A percentile compares a stretch with the other conserved stretches of the same genome.
phyloP scores from a whole-genome alignment of 2,797 vertebrate species.

The Hypotaenidia philippensis region DNA sequence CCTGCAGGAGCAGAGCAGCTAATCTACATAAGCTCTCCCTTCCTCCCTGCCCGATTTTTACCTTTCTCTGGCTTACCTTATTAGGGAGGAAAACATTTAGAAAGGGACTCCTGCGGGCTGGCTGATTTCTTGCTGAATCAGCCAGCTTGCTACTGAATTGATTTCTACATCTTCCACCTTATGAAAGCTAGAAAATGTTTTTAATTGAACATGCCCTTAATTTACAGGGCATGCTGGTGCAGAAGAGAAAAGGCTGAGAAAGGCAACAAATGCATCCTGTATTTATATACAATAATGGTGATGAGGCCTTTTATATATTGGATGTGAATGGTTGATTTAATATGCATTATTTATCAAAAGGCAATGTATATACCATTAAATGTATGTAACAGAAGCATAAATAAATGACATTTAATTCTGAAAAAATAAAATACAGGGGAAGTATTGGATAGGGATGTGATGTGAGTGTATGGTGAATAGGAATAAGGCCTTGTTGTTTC shows the following conservation, averaged over 20 bases:
- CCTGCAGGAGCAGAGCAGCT: background rate
- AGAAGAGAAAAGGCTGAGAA: background rate
- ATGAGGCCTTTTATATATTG: background rate
- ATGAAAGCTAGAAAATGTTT: constrained; percentile 42
- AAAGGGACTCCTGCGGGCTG: background rate
- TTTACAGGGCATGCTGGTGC: background rate
- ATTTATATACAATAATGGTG: background rate
- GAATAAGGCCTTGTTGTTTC: background rate
- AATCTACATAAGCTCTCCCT: constrained; percentile 4
- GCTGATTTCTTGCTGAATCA: constrained; percentile 58
- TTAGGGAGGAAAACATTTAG: constrained; percentile 54
- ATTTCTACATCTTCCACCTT: constrained; percentile 50
- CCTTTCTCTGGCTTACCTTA: constrained; percentile 3
- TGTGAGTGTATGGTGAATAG: background rate
- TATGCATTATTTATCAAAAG: background rate
- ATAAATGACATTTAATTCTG: background rate
- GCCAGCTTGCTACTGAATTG: constrained; percentile 21
- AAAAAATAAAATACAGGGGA: background rate
- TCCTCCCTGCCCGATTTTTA: background rate
- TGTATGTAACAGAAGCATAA: background rate
- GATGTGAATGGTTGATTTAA: background rate
- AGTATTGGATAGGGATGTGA: background rate
- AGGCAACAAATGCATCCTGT: background rate
- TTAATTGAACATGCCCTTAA: constrained; percentile 15
- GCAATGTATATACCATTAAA: background rate